phyloP scores from a whole-genome alignment of 2,888 invertebrate genomes.

The Agrochola circellaris region DNA sequence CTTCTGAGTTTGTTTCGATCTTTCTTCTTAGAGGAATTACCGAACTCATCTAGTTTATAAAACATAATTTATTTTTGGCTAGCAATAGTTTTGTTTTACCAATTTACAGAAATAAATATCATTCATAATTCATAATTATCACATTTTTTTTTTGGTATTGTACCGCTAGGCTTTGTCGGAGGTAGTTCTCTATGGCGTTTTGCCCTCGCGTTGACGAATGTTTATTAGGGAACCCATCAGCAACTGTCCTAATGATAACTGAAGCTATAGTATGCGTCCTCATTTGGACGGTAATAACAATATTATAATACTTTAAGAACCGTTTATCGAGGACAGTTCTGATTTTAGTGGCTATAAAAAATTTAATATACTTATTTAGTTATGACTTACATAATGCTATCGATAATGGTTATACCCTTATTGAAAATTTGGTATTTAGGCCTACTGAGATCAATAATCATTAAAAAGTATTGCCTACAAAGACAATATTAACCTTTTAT shows the following conservation, averaged over 20 bases:
- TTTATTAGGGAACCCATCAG: not conserved
- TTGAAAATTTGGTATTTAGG: not conserved
- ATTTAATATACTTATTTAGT: not conserved
- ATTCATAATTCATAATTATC: no score
- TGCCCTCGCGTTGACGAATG: not conserved
- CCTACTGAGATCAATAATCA: no score
- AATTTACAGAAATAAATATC: no score
- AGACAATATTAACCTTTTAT: no score
- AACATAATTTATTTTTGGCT: not conserved
- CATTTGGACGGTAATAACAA: not conserved
- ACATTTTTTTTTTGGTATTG: not conserved
- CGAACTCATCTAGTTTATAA: not conserved
- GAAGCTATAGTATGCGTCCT: not conserved
- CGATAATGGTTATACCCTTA: not conserved
- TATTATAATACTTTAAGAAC: not conserved
- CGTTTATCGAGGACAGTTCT: not conserved
- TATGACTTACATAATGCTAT: not conserved
- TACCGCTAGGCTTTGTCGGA: not conserved
- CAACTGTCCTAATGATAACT: not conserved
- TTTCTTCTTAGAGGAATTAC: not conserved
- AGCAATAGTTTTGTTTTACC: not conserved
- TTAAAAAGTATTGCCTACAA: no score
- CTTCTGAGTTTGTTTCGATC: not conserved
- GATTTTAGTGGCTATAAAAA: slow-evolving; percentile 5
- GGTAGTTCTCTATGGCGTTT: not conserved